Evolutionary conservation across 2,113 vertebrate species (phyloP), one percentile per base, ranked within the genome.

Genomic region (Gadus macrocephalus): DNA sequence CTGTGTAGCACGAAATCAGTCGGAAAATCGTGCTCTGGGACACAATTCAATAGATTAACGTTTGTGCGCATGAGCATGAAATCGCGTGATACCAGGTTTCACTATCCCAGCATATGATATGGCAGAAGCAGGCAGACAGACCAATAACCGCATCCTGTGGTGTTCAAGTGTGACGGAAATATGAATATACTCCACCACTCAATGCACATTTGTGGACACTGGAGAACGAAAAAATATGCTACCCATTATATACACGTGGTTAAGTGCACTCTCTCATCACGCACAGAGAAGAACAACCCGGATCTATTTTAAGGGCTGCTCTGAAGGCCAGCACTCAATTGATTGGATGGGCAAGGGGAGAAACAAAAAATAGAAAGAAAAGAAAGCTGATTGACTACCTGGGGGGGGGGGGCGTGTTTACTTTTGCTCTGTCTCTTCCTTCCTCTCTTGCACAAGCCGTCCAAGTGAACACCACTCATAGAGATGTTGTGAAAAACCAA

Each of bases 211-310:
- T 82, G 72, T 75, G 63, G 68, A 80, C 72, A 84, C 12, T 60
- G 64, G 67, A 72, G 67, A 72, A 82, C 83, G 81, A 76, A 87
- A 89, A 87, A 77, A 87, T 88, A 87, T 67, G 73, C 71, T 81
- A 66, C 68, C 78, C 77, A 84, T 85, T 85, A 87, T 77, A 74
- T 80, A 74, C 83, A 68, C 68, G 72, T 74, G 77, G 75, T 81
- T 89, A 88, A 91, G 88, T 89, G 89, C 86, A 87, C 87, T 90
- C 76, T 87, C 78, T 68, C 88, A 49, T 49, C 42, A 14, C n/a
- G n/a, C 17, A 58, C 55, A 16, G 55, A 58, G 55, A 16, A 49
- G 42, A 14, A 49, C 17, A 58, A 58, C 15, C 55, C 55, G n/a
- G n/a, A 16, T 17, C 15, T 89, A 88, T 89, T 90, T 88, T 61